Evolutionary conservation across 2,888 invertebrate species (phyloP), one percentile per base, ranked within the genome.

Genomic region (Stegana nigrithorax): DNA sequence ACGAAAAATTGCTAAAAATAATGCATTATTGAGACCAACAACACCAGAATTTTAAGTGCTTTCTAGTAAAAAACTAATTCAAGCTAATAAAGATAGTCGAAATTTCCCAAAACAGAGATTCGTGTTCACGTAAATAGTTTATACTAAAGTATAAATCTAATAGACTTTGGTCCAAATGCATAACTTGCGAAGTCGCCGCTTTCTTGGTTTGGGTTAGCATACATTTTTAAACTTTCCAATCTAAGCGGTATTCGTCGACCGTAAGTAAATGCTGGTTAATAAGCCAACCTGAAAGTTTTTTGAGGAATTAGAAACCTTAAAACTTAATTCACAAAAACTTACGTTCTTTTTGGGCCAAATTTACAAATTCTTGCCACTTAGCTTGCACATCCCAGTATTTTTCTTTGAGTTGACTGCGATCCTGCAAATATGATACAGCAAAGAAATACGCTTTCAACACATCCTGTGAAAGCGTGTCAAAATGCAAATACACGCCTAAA

Each of bases 241-340:
- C 85, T 60, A 85, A 80, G 68, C 90, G 88, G 88, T 90, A 91
- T 77, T 89, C 88, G 56, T 89, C 89, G 2, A 89, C 86, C 56
- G 88, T 82, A 23, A 91, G 73, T 23, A 90, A 84, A 81, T 90
- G 90, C 65, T 87, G 87, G 55, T 86, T 86, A 17, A 88, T 83
- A 58, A 86, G 85, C 91, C 91, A 91, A 53, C 89, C 91, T 91
- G 81, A 64, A 36, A 56, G 4, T 3, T 26, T 12, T 14, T n/a
- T n/a, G n/a, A n/a, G n/a, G n/a, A n/a, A 17, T 39, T 19, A 1
- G 27, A n/a, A 0, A 26, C 27, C 4, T 44, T 27, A 4, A 17
- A 45, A 51, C n/a, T 55, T 36, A 14, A 55, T 32, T 55, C 45
- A 25, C 12, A 17, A 7, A n/a, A n/a, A 42, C 61, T 67, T 63